Base-by-base conservation (phyloP, 2,888 invertebrate species). In the Sesamia inferens region DNA sequence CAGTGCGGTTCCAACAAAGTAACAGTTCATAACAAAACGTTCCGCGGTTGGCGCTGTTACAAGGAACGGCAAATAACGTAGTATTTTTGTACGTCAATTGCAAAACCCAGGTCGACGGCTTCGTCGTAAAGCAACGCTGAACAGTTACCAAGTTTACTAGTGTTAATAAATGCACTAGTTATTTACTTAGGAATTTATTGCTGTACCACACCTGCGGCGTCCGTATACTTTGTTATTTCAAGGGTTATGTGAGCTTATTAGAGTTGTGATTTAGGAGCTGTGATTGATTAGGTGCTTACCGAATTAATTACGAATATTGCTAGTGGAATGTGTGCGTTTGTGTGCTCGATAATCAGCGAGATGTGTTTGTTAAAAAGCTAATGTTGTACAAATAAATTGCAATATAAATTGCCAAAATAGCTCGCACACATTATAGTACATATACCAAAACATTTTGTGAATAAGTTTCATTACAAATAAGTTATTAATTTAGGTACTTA, bases 131-230 rank as follows among this genome's bases (percentile, higher is more conserved):
- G 81, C 79, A 65, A 75, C 81, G 74, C 83, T 63, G 69, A 70
- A 64, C 65, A 68, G 80, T 75, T 64, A 84, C 81, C 72, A 82
- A 90, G 88, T 92, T 94, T 93, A 94, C 92, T 93, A 91, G 87
- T 85, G 88, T 88, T 93, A 94, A 94, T 94, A 94, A 95, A 93
- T 94, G 94, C 93, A 94, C 90, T 93, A 89, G 91, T 94, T 94
- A 94, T 93, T 94, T 94, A 92, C 92, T 93, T 88, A 91, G 90
- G 85, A 93, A 94, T 94, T 93, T 94, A 94, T 93, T 87, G 91
- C 85, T 83, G 73, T 81, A 87, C 82, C 91, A 83, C 95, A 95
- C 93, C 94, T 95, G 94, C 83, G 90, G 83, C 85, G 87, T 87
- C 89, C 92, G 89, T 94, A 93, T 93, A 94, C 87, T 92, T 92